Conservation (phyloP, 2,113 vertebrate genomes). For the Periophthalmus modestus region DNA sequence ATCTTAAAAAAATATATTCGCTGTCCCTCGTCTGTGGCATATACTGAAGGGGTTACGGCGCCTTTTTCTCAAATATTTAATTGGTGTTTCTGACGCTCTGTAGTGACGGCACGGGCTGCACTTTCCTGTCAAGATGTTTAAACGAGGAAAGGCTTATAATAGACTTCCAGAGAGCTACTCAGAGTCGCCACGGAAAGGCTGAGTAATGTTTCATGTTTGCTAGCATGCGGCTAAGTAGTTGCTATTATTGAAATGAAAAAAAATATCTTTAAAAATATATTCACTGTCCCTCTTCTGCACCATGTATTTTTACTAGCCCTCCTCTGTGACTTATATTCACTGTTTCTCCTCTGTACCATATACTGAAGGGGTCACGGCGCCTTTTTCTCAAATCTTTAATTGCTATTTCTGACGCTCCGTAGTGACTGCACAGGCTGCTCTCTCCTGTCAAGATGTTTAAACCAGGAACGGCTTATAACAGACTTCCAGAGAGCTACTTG, state of each 20-base stretch:
- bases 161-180: not conserved
- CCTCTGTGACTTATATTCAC: conserved; percentile 11
- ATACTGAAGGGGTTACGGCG: conserved; percentile 52
- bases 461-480: not conserved
- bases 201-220: not conserved
- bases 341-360: conserved; percentile 28
- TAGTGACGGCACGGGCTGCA: conserved; percentile 17
- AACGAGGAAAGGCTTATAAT: not conserved
- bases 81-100: conserved; percentile 51
- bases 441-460: conserved; percentile 1
- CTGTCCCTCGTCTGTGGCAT: conserved; percentile 28
- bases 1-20: not conserved
- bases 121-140: not conserved
- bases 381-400: conserved; percentile 63
- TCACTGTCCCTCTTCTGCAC: no score
- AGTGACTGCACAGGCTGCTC: conserved; percentile 18
- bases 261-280: no score
- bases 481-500: not conserved
- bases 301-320: no score
- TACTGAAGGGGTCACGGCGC: conserved; percentile 53
- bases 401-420: conserved; percentile 47
- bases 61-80: conserved; percentile 61
- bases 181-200: not conserved
- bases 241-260: no score
- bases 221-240: not conserved